Base-by-base conservation (phyloP, 2,113 vertebrate species). In the Ageneiosus marmoratus region DNA sequence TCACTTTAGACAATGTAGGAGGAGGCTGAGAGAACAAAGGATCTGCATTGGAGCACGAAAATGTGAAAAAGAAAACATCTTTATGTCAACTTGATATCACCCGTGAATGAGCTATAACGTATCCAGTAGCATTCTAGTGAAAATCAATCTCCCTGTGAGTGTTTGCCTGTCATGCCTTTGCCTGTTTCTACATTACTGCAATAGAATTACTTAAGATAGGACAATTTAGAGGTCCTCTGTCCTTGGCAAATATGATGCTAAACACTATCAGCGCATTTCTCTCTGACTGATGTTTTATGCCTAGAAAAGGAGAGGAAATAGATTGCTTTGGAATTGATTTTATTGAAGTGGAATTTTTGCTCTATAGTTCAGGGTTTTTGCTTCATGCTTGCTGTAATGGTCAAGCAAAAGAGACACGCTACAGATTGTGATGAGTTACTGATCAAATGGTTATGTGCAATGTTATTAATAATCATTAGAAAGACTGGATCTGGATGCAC, bases 191-290 rank as follows among this genome's bases (percentile, higher is more conserved):
- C 24, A 58, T 53, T 34, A 44, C 11, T 81, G n/a, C 58, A 79
- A 46, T 56, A 74, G 46, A 87, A 82, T 63, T 62, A 78, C n/a
- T 72, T 63, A 74, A 24, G 75, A 82, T 48, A 67, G 51, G 56
- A 41, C 79, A 46, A 32, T 65, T 84, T 63, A 51, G 69, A 65
- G 13, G 24, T 75, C 20, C 60, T 56, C 18, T 24, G 79, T 75
- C 13, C 70, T 67, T 13, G 24, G 65, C 53, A 72, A 15, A 73
- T 74, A 62, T 84, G 44, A 65, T 69, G 22, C 51, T 58, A 74
- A 84, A 56, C 70, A 67, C 55, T 48, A 79, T 82, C 53, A 77
- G 32, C 63, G 6, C 16, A 3, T 51, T 41, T 77, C 18, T n/a
- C 56, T 81, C 37, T 65, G n/a, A 46, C 51, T 27, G 60, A 81